Evolutionary conservation across 2,113 vertebrate genomes (phyloP), one percentile per base, ranked within the genome.

Genomic region (Tetraodon nigroviridis): DNA sequence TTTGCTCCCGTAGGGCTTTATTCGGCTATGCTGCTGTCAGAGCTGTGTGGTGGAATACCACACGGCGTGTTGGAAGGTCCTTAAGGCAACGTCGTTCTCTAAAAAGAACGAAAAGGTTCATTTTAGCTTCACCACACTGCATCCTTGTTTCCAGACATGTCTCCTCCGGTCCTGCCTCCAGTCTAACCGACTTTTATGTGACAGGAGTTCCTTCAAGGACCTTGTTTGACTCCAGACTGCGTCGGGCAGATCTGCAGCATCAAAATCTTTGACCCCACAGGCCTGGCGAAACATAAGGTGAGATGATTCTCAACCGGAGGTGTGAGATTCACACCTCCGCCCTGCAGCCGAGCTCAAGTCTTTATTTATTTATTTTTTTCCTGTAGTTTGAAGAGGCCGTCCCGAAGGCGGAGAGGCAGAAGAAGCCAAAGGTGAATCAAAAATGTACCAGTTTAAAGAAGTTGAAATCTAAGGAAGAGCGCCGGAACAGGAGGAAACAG

Each of bases 31-130:
- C 70, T 99, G 97, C 86, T 93, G 92, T 76, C 90, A 94, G 55
- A 89, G 72, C 11, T 99, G 97, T 78, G 88, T 77, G 16, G 85
- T 99, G 55, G 95, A 98, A 52, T 98, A 93, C 80, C 97, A 99
- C 70, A 90, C 92, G 17, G 89, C 67, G 78, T 99, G 97, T 75
- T 99, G 96, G 97, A 99, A 97, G 68, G 93, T 89, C 53, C 61
- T 95, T 51, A 99, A 97, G 87, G 71, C 90, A 1, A 21, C 79
- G 0, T 77, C 22, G 4, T 93, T 89, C 64, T 87, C 76, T 71
- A 94, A 99, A 81, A 98, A 92, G 87, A 95, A 84, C 59, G 94
- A 98, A 83, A 99, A 96, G 92, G 96, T 98, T 82, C 86, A 78
- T 42, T 52, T 15, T 51, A 15, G 51, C 20, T 49, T 21, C 7